Percentiles rank a stretch among this genome's conserved stretches.
Evolutionary conservation across 2,113 vertebrate species (phyloP).

Genomic region (Numenius arquata): DNA sequence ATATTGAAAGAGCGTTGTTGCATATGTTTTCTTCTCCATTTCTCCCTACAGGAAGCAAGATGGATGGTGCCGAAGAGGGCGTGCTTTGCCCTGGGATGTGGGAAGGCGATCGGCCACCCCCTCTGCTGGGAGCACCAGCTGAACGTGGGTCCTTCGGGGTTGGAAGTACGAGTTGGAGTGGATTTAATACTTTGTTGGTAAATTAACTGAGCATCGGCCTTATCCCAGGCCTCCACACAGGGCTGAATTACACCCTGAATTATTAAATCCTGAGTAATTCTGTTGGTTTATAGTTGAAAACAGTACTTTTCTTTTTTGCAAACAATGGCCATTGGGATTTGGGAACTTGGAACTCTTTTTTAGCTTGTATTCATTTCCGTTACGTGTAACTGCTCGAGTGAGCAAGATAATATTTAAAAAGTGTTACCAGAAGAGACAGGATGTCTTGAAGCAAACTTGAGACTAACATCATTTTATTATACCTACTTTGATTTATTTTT

Average conservation of each 20-base stretch:
- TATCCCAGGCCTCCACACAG: background rate
- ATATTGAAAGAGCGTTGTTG: rapidly evolving
- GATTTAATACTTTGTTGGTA: background rate
- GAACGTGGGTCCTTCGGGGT: background rate
- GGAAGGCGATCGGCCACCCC: rapidly evolving
- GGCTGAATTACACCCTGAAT: background rate
- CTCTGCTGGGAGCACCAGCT: rapidly evolving
- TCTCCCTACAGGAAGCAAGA: background rate
- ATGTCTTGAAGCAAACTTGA: conserved; percentile 28
- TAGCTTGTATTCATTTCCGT: background rate
- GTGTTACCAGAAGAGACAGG: conserved; percentile 12
- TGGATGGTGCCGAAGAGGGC: background rate
- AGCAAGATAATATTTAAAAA: background rate
- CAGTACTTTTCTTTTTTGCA: background rate
- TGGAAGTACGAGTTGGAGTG: rapidly evolving
- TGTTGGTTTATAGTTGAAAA: background rate
- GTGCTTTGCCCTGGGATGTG: background rate
- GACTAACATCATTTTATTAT: conserved; percentile 16
- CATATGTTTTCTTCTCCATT: background rate
- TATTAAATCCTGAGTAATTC: background rate
- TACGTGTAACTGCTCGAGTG: background rate
- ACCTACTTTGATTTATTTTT: conserved; percentile 50
- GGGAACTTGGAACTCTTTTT: background rate
- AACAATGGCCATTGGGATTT: background rate
- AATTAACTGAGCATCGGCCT: background rate